Evolutionary conservation across 2,113 vertebrate species (phyloP).

Genomic region (Lycocorax pyrrhopterus): DNA sequence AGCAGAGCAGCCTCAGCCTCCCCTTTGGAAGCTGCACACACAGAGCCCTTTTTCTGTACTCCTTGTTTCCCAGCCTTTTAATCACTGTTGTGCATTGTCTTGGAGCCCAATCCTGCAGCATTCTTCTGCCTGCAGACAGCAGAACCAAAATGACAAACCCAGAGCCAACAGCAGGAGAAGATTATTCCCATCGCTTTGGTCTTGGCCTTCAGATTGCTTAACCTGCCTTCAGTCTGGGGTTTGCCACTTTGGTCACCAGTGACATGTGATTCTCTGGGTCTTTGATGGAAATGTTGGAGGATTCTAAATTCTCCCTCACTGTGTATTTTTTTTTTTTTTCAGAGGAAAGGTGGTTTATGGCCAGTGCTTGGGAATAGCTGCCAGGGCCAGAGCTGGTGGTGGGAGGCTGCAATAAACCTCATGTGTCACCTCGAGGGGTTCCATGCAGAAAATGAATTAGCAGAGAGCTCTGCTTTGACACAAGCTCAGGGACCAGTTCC

Average conservation of each 20-base stretch:
- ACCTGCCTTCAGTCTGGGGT: neutral
- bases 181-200: neutral
- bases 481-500: neutral
- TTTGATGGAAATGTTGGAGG: neutral
- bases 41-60: neutral
- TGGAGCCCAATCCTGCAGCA: neutral
- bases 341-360: neutral
- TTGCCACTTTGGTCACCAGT: neutral
- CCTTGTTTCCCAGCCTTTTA: neutral
- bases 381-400: neutral
- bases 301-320: neutral
- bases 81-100: neutral
- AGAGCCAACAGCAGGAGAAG: neutral
- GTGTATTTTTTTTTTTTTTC: neutral
- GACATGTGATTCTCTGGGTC: neutral
- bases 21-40: neutral
- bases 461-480: constrained; percentile 1
- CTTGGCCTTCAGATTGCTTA: neutral
- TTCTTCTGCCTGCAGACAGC: neutral
- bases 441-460: neutral
- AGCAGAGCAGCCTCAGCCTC: neutral
- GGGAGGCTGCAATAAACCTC: neutral
- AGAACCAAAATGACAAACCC: neutral
- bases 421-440: rapidly evolving
- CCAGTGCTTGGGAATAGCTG: neutral